These are phyloP conservation scores for Platichthys flesus DNA, from an alignment of 2,113 vertebrate species.

Conservation along the genomic window DNA sequence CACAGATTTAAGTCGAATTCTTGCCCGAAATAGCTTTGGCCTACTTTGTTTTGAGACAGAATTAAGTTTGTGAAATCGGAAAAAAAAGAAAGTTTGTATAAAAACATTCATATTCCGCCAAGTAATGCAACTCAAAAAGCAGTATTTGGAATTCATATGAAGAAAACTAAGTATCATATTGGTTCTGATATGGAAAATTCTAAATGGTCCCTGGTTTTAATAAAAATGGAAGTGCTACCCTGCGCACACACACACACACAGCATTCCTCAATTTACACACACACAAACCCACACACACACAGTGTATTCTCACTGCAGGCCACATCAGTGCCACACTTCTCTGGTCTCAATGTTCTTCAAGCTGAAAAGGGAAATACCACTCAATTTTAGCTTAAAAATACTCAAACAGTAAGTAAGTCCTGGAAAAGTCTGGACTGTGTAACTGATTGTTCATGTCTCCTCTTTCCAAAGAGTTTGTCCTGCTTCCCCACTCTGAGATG, in stretches of 20 bases:
- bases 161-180: too few relatives aligned
- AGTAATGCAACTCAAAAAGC: too few relatives aligned
- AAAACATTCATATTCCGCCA: too few relatives aligned
- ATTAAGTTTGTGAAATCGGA: too few relatives aligned
- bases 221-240: constrained; percentile 3
- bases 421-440: constrained; percentile 13
- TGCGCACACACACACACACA: neutral
- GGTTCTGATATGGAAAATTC: too few relatives aligned
- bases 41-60: too few relatives aligned
- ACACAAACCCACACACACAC: constrained; percentile 31
- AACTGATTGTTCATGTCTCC: constrained; percentile 11
- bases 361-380: constrained; percentile 64
- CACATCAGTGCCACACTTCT: constrained; percentile 26
- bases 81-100: too few relatives aligned
- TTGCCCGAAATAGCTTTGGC: too few relatives aligned
- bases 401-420: neutral
- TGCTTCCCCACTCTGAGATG: constrained; percentile 28
- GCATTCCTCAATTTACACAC: neutral
- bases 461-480: constrained; percentile 37
- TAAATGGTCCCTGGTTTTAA: neutral
- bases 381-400: constrained; percentile 30
- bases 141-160: too few relatives aligned
- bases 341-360: constrained; percentile 22
- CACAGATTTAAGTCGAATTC: too few relatives aligned
- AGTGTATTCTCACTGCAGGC: constrained; percentile 50